Percentiles rank a stretch among this genome's conserved stretches.
Evolutionary conservation across 2,888 invertebrate species (phyloP).

Genomic region (Salticus scenicus): DNA sequence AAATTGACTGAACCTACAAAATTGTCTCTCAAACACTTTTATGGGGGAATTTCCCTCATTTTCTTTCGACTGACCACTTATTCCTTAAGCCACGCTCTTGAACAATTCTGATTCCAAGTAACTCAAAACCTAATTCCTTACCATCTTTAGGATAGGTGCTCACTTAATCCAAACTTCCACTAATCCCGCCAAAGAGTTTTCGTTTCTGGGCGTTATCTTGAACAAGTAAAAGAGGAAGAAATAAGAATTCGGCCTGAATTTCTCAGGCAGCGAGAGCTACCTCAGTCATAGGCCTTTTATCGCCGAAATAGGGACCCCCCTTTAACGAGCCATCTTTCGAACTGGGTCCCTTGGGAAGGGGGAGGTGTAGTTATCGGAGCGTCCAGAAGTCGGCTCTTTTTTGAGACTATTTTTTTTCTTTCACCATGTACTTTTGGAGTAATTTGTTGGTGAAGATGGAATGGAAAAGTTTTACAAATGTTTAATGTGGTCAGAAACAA

Average conservation of each 20-base stretch:
- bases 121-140: slow-evolving; percentile 12
- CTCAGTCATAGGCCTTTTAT: slow-evolving; percentile 33
- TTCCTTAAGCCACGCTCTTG: not conserved
- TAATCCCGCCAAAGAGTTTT: not conserved
- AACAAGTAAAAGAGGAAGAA: not conserved
- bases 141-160: not conserved
- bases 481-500: not conserved
- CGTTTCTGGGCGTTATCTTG: not conserved
- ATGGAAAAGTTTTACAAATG: not conserved
- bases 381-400: not conserved
- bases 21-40: too few relatives aligned
- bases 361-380: slow-evolving; percentile 11
- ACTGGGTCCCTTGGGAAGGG: slow-evolving; percentile 33
- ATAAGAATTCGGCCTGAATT: not conserved
- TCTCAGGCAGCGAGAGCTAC: not conserved
- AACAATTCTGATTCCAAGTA: not conserved
- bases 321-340: slow-evolving; percentile 57
- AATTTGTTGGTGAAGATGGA: not conserved
- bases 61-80: not conserved
- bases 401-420: not conserved
- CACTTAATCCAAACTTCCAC: not conserved
- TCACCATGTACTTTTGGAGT: not conserved
- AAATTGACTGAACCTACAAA: too few relatives aligned
- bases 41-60: too few relatives aligned
- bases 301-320: slow-evolving; percentile 33